Conservation (phyloP, 2,797 vertebrate species). For the Lithobates sylvaticus region DNA sequence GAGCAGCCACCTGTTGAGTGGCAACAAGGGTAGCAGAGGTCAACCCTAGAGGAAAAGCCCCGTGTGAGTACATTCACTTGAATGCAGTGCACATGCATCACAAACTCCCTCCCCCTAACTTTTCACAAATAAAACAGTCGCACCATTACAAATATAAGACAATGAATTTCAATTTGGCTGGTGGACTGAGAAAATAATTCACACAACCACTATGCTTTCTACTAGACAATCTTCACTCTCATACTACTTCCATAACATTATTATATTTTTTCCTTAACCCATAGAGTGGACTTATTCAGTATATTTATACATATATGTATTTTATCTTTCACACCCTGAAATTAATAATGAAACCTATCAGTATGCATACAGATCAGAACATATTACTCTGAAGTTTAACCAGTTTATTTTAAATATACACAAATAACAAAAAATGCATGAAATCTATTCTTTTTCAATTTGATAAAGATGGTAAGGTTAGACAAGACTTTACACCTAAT, state of each 20-base stretch:
- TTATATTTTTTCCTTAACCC: background rate
- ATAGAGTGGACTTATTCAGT: background rate
- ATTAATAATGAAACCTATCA: background rate
- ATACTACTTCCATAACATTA: background rate
- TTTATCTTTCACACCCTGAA: too few relatives aligned
- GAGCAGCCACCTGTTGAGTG: constrained; percentile 91
- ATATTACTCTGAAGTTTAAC: background rate
- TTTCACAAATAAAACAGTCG: constrained; percentile 2
- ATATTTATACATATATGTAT: background rate
- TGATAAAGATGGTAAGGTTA: background rate
- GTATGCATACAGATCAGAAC: background rate
- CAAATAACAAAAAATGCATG: background rate
- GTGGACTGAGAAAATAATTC: constrained; percentile 2
- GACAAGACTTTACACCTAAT: background rate
- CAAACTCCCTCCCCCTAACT: constrained; percentile 19
- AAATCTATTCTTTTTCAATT: background rate
- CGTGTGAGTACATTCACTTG: constrained; percentile 62
- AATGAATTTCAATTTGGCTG: constrained; percentile 8
- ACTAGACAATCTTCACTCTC: background rate
- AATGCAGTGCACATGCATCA: constrained; percentile 61
- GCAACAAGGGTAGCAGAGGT: constrained; percentile 92
- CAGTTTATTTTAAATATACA: background rate
- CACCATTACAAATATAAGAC: constrained; percentile 8
- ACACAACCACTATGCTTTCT: background rate
- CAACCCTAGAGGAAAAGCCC: constrained; percentile 76